phyloP scores from a whole-genome alignment of 2,888 invertebrate genomes.

The Lamellibrachia satsuma region DNA sequence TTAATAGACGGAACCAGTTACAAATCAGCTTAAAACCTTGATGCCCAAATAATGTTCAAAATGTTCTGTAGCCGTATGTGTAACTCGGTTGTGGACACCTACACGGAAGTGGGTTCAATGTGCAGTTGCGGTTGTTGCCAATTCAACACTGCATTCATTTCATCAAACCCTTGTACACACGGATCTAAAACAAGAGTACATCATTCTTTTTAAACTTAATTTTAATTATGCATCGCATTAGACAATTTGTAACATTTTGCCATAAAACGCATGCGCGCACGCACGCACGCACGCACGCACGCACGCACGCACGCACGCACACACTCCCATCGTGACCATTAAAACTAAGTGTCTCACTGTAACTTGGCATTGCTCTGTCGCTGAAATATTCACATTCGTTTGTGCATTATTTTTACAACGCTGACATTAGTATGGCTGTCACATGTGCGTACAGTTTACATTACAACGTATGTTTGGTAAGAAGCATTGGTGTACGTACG shows the following conservation, averaged over 20 bases:
- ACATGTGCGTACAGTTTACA: neutral
- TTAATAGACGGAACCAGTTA: neutral
- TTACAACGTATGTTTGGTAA: neutral
- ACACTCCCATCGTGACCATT: no score
- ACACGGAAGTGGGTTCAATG: neutral
- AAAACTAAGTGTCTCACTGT: neutral
- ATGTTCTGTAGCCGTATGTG: neutral
- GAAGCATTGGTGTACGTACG: neutral
- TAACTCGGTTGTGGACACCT: no score
- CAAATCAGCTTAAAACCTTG: neutral
- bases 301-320: no score
- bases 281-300: neutral
- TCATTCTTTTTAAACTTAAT: no score
- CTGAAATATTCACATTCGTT: neutral
- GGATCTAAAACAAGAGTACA: neutral
- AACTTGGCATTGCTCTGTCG: neutral
- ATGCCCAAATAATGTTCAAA: neutral
- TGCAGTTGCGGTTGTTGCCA: neutral
- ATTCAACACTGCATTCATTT: neutral
- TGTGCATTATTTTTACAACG: neutral
- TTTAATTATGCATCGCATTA: no score
- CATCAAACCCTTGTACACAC: neutral
- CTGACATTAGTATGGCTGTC: neutral
- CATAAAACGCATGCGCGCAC: neutral
- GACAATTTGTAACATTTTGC: no score